Percentiles rank a stretch among this genome's conserved stretches.
phyloP scores from a whole-genome alignment of 2,888 invertebrate species.

The Habroteleia sp. region DNA sequence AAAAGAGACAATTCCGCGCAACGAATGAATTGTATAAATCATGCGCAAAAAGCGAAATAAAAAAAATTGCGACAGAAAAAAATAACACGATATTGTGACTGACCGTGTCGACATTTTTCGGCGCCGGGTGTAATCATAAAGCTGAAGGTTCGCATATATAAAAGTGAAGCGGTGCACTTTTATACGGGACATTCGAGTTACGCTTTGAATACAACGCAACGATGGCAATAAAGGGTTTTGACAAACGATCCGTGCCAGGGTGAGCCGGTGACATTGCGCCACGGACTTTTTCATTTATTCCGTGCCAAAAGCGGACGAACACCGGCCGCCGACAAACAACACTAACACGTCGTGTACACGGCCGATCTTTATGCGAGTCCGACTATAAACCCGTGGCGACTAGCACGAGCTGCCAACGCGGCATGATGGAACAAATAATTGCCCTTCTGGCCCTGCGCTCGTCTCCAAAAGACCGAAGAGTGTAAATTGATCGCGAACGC shows the following conservation, averaged over 20 bases:
- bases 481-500: too few species aligned
- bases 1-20: slow-evolving; percentile 44
- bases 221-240: slow-evolving; percentile 79
- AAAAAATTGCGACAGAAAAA: slow-evolving; percentile 14
- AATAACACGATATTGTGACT: slow-evolving; percentile 59
- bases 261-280: slow-evolving; percentile 63
- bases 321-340: slow-evolving; percentile 69
- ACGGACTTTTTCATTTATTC: slow-evolving; percentile 71
- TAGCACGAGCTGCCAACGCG: slow-evolving; percentile 50
- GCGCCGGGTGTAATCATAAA: slow-evolving; percentile 65
- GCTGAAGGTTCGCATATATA: slow-evolving; percentile 64
- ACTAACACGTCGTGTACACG: slow-evolving; percentile 68
- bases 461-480: too few species aligned
- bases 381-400: slow-evolving; percentile 50
- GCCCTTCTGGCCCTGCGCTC: neutral
- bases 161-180: slow-evolving; percentile 67
- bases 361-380: slow-evolving; percentile 59
- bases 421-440: slow-evolving; percentile 53
- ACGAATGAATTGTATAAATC: slow-evolving; percentile 57
- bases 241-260: slow-evolving; percentile 74
- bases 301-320: slow-evolving; percentile 72
- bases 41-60: slow-evolving; percentile 35
- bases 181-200: slow-evolving; percentile 66
- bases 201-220: slow-evolving; percentile 76
- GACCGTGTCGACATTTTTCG: slow-evolving; percentile 62